A percentile compares a stretch with the other conserved stretches of the same genome.
Evolutionary conservation across 53 echinoderm and acorn worm genomes (phyloP).

Genomic region (Patiria pectinifera): DNA sequence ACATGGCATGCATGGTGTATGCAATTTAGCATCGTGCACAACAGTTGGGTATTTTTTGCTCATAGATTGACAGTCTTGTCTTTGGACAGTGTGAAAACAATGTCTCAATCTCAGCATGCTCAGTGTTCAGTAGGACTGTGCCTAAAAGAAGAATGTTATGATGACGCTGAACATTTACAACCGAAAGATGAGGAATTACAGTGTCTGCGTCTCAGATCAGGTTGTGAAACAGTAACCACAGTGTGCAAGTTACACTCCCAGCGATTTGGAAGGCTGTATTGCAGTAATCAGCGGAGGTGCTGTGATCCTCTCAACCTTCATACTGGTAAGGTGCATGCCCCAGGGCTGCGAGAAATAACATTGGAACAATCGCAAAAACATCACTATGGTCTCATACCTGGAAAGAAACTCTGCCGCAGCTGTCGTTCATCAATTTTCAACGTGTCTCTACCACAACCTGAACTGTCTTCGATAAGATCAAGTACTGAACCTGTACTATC

Average conservation of each 20-base stretch:
- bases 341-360: slow-evolving; percentile 6
- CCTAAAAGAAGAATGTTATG: neutral
- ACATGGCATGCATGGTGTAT: too few species aligned
- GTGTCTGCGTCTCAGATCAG: slow-evolving; percentile 18
- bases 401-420: too few species aligned
- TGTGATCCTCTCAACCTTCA: neutral
- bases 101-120: too few species aligned
- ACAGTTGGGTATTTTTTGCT: too few species aligned
- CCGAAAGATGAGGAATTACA: slow-evolving; percentile 5
- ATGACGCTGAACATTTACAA: slow-evolving; percentile 9
- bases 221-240: slow-evolving; percentile 8
- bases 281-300: slow-evolving; percentile 8
- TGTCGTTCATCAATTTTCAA: too few species aligned
- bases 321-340: neutral
- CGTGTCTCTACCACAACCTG: too few species aligned
- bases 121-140: too few species aligned
- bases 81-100: too few species aligned
- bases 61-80: too few species aligned
- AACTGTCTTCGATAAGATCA: too few species aligned
- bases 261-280: slow-evolving; percentile 18
- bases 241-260: slow-evolving; percentile 3
- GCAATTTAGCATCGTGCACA: too few species aligned
- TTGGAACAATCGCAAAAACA: neutral
- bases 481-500: neutral
- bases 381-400: too few species aligned